Evolutionary conservation across 2,113 vertebrate species (phyloP).

Genomic region (Colius striatus): DNA sequence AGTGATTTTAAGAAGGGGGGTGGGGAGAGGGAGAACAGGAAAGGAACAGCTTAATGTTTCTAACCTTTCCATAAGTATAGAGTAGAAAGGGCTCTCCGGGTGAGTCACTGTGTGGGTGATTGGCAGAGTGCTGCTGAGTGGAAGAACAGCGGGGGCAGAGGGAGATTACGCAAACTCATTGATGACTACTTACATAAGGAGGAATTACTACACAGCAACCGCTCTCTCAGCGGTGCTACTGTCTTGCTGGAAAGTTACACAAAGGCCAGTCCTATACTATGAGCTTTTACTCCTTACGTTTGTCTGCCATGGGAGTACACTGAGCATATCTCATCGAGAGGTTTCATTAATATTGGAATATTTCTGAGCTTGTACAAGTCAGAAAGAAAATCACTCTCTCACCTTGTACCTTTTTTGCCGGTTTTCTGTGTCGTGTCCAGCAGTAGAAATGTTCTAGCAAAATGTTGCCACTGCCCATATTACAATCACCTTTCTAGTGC

Average conservation of each 20-base stretch:
- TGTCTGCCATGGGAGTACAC: neutral
- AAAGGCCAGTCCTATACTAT: neutral
- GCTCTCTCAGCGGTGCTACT: neutral
- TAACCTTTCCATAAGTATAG: conserved; percentile 35
- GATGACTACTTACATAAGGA: conserved; percentile 25
- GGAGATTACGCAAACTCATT: neutral
- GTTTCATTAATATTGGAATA: neutral
- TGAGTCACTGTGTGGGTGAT: conserved; percentile 66
- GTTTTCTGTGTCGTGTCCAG: neutral
- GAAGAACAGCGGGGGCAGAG: neutral
- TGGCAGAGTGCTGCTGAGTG: neutral
- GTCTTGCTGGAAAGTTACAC: neutral
- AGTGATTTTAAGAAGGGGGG: neutral
- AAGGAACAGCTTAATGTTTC: conserved; percentile 54
- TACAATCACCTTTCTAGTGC: neutral
- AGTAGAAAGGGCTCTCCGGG: neutral
- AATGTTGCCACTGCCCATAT: neutral
- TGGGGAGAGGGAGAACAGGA: neutral
- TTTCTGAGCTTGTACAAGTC: neutral
- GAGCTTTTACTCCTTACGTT: neutral
- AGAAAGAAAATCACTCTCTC: neutral
- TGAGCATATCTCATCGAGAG: neutral
- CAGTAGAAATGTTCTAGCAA: neutral
- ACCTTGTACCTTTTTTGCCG: neutral
- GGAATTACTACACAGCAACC: neutral